These are phyloP conservation scores for Momotus momota DNA, from an alignment of 2,797 vertebrate species.

Conservation along the genomic window DNA sequence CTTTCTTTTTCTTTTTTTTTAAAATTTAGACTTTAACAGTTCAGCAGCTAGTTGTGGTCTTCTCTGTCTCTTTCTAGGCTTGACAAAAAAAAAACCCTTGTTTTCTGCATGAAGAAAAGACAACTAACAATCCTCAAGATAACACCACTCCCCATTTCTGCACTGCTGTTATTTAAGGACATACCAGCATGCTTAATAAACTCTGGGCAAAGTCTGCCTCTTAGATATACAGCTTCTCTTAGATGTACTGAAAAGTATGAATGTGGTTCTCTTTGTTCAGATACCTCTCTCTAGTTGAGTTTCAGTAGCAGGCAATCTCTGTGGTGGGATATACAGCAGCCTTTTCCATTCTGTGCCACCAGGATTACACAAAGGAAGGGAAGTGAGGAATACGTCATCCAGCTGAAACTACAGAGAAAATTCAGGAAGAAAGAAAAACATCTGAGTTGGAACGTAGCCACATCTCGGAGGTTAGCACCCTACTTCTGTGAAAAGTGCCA, in stretches of 20 bases:
- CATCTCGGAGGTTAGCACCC: slow-evolving; percentile 30
- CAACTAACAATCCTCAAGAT: not conserved
- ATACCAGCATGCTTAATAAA: not conserved
- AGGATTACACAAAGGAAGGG: slow-evolving; percentile 55
- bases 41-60: not conserved
- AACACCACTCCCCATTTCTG: not conserved
- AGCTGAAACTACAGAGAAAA: slow-evolving; percentile 49
- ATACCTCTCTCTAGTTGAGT: not conserved
- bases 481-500: not conserved
- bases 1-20: too few relatives aligned
- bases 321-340: slow-evolving; percentile 31
- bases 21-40: not conserved
- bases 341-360: slow-evolving; percentile 39
- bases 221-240: not conserved
- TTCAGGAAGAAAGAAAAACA: slow-evolving; percentile 54
- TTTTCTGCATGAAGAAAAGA: not conserved
- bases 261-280: not conserved
- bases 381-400: slow-evolving; percentile 58
- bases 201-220: not conserved
- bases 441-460: slow-evolving; percentile 30
- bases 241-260: not conserved
- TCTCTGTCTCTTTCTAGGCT: not conserved
- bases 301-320: not conserved
- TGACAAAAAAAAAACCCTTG: not conserved
- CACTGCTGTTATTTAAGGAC: not conserved